phyloP scores from a whole-genome alignment of 2,888 invertebrate species.

The Eledona agricola region DNA sequence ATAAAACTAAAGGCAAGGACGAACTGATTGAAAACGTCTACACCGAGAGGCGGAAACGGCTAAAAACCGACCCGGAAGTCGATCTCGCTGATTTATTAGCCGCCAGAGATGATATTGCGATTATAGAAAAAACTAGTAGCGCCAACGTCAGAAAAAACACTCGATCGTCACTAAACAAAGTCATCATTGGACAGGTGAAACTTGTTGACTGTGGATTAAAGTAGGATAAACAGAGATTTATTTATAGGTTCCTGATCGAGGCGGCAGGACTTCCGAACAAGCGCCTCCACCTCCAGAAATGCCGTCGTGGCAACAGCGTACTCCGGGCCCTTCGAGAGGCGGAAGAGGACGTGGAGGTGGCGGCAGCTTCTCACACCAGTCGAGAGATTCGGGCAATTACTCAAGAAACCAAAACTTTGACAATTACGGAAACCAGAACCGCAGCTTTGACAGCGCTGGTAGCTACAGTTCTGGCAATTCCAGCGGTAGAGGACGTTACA shows the following conservation, averaged over 20 bases:
- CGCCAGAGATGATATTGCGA: conserved; percentile 82
- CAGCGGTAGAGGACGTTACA: conserved; percentile 61
- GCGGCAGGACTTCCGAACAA: conserved; percentile 90
- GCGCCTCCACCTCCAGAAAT: conserved; percentile 96
- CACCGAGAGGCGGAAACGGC: conserved; percentile 64
- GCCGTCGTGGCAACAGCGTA: conserved; percentile 90
- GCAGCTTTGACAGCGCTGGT: conserved; percentile 47
- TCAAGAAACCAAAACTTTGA: too few relatives aligned
- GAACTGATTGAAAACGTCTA: conserved; percentile 73
- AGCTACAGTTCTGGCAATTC: conserved; percentile 44
- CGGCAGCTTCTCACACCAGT: conserved; percentile 39
- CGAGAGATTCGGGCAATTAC: conserved; percentile 31
- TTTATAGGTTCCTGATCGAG: conserved; percentile 87
- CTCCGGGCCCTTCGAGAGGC: conserved; percentile 63
- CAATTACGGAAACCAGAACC: conserved; percentile 30
- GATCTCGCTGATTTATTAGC: conserved; percentile 82
- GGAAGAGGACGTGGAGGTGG: conserved; percentile 61
- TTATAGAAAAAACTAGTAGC: conserved; percentile 92
- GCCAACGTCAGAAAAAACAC: conserved; percentile 87
- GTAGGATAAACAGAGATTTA: conserved; percentile 5
- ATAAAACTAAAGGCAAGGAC: conserved; percentile 77
- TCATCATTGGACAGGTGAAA: conserved; percentile 85
- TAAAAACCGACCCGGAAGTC: conserved; percentile 71
- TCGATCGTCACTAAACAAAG: conserved; percentile 82
- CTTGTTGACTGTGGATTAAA: neutral